Percentiles rank a stretch among this genome's conserved stretches.
phyloP scores from a whole-genome alignment of 2,113 vertebrate genomes.

The Vicugna pacos region DNA sequence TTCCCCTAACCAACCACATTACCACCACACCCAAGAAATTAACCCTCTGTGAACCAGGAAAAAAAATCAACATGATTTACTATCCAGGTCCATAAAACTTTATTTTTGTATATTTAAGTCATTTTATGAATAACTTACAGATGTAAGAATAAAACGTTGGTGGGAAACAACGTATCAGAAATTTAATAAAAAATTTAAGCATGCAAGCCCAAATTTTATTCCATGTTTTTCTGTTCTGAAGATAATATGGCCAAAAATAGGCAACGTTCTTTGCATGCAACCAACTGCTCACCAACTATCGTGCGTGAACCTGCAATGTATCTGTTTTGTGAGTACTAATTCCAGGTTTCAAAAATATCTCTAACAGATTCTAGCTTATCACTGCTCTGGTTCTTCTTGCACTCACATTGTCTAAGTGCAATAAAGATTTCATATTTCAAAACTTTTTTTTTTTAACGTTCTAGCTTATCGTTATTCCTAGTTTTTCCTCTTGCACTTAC shows the following conservation, averaged over 20 bases:
- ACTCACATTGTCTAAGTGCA: not conserved
- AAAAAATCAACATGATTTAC: not conserved
- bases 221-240: slow-evolving; percentile 2
- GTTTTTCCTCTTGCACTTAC: not conserved
- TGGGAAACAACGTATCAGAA: not conserved
- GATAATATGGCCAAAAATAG: not conserved
- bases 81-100: not conserved
- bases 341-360: slow-evolving; percentile 4
- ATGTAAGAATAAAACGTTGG: not conserved
- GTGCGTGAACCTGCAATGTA: not conserved
- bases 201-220: not conserved
- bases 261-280: not conserved
- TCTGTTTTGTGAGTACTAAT: not conserved
- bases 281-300: not conserved
- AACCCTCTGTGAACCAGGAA: not conserved
- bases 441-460: not conserved
- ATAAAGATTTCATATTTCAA: slow-evolving; percentile 15
- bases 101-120: not conserved
- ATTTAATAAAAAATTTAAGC: not conserved
- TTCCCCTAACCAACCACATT: not conserved
- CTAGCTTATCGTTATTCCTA: not conserved
- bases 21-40: not conserved
- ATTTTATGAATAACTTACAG: not conserved
- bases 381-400: not conserved
- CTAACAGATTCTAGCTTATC: not conserved